These are phyloP conservation scores for Perognathus longimembris DNA, from an alignment of 2,113 vertebrate genomes.

Conservation along the genomic window DNA sequence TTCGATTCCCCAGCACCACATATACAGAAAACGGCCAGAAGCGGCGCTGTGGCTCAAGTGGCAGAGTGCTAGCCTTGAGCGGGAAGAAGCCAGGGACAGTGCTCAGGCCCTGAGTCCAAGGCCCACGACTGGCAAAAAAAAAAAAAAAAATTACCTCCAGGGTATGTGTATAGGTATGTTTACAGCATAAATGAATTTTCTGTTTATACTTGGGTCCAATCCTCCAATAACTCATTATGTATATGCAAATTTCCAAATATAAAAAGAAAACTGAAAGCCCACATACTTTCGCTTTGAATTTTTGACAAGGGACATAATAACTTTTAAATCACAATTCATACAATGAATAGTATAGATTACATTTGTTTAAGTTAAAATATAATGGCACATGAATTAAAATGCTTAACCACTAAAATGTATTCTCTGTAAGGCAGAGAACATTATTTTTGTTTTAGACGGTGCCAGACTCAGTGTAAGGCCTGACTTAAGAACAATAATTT, in stretches of 20 bases:
- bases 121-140: too few relatives aligned
- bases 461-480: neutral
- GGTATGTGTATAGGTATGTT: neutral
- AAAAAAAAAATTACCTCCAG: neutral
- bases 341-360: neutral
- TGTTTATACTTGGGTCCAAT: neutral
- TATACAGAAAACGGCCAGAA: too few relatives aligned
- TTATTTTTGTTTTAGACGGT: neutral
- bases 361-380: neutral
- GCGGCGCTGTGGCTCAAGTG: too few relatives aligned
- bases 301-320: neutral
- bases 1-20: too few relatives aligned
- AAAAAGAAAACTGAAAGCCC: neutral
- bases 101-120: too few relatives aligned
- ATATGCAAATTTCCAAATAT: neutral
- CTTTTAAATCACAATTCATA: slow-evolving; percentile 15
- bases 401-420: neutral
- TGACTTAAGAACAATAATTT: neutral
- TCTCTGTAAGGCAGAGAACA: neutral
- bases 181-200: neutral
- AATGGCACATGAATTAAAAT: neutral
- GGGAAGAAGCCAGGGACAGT: too few relatives aligned
- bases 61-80: too few relatives aligned
- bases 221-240: neutral
- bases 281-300: neutral